Evolutionary conservation across 1,140 invertebrate genomes (phyloP).

Genomic region (Drosophila nebulosa): DNA sequence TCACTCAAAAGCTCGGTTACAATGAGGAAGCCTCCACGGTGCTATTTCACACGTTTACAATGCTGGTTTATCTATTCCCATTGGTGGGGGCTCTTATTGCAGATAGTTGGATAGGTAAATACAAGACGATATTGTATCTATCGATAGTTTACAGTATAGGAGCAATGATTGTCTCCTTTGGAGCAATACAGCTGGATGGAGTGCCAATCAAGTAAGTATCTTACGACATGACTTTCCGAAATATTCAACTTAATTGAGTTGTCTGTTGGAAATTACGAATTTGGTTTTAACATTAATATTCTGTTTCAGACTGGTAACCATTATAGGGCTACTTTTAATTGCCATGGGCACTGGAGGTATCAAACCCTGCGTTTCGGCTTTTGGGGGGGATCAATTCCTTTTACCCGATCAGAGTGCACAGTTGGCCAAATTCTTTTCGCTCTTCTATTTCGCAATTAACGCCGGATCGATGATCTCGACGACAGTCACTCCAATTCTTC

Average conservation of each 20-base stretch:
- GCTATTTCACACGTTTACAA: conserved; percentile 90
- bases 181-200: conserved; percentile 83
- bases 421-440: conserved; percentile 92
- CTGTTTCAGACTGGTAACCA: conserved; percentile 84
- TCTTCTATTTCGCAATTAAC: conserved; percentile 97
- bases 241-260: no score
- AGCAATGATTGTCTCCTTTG: conserved; percentile 89
- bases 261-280: neutral
- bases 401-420: conserved; percentile 87
- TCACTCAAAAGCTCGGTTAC: conserved; percentile 86
- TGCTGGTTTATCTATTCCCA: conserved; percentile 91
- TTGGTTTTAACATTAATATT: neutral
- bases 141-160: conserved; percentile 94
- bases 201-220: conserved; percentile 85
- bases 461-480: conserved; percentile 95
- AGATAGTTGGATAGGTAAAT: conserved; percentile 90
- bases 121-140: conserved; percentile 92
- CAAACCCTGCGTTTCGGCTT: conserved; percentile 98
- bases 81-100: conserved; percentile 92
- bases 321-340: conserved; percentile 90
- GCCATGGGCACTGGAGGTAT: conserved; percentile 97
- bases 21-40: conserved; percentile 86
- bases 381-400: conserved; percentile 97
- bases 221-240: no score
- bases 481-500: conserved; percentile 92